Base-by-base conservation (phyloP, 2,888 invertebrate species). In the Erebia palarica region DNA sequence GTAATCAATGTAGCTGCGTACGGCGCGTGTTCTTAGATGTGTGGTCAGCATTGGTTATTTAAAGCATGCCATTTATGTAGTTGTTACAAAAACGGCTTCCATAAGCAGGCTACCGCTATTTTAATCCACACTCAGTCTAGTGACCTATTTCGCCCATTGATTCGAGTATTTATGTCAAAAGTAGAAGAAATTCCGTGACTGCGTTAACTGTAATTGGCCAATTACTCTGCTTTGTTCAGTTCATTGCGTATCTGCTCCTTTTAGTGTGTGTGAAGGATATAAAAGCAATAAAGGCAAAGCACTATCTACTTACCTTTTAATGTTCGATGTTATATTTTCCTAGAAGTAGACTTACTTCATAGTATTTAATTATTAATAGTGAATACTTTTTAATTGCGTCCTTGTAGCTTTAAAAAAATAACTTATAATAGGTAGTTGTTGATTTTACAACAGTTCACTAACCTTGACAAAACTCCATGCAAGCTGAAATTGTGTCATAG, bases 61-160 rank as follows among this genome's bases (percentile, higher is more conserved):
- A 69, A 65, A 60, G 42, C 70, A 53, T 4, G 47, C 53, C 36
- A 14, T 14, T 65, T 71, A 75, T 71, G 73, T 55, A 66, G 60
- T 51, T 49, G 57, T 64, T 47, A 57, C 51, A 61, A 64, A 51
- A 69, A 71, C 70, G 27, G 44, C 70, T 66, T 59, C 66, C 66
- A 73, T 71, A 74, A 67, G 68, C 58, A 73, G 69, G 65, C 53
- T 63, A 57, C 53, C 8, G 47, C 74, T 74, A 73, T 73, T 73
- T 73, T 70, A 67, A 68, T 60, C 65, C 68, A 53, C 68, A 71
- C 68, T 51, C 65, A 69, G 59, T 71, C 73, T 64, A 73, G 69
- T 74, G 74, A 73, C 74, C 74, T 70, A 73, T 71, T 70, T 73
- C 47, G 59, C 66, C 36, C 65, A 69, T 57, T 21, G 68, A 59